Base-by-base conservation (phyloP, 2,113 vertebrate species). In the Prochilodus magdalenae region DNA sequence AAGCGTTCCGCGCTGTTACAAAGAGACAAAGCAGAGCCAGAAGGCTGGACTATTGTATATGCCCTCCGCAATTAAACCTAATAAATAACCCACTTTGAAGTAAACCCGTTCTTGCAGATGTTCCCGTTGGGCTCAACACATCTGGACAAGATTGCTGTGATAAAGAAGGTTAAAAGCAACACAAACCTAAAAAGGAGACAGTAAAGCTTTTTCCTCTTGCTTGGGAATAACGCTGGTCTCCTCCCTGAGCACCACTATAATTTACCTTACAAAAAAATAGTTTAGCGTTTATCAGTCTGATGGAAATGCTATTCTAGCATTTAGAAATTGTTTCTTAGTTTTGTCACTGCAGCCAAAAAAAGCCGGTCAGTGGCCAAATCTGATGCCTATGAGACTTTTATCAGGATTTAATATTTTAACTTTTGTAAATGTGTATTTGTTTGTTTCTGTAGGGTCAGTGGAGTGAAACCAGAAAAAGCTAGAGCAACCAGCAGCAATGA, bases 1-100 rank as follows among this genome's bases (percentile, higher is more conserved):
- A 80, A 76, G 44, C n/a, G 75, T 79, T 75, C 27, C 27, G 57
- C 65, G 60, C 74, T 51, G 60, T 70, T 65, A 79, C 80, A 69
- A 73, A 66, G 20, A 73, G n/a, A 81, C 66, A 75, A 77, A 73
- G 55, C 63, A 51, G n/a, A 15, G 22, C 49, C 57, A 73, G 13
- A 62, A 22, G 15, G 29, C 62, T 83, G 1, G 75, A 59, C 36
- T 66, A 70, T 65, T 40, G 53, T 27, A 18, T 26, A 67, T 30
- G 47, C 62, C 53, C 75, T 67, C 33, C 18, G 79, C 65, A 55
- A 36, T 70, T 53, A 44, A 44, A 44, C 20, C n/a, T 13, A 44
- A 44, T 60, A 26, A 60, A 60, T 60, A 26, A 26, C 22, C n/a
- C 24, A 60, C 57, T 60, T 60, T 60, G 57, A 60, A 60, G 57